These are phyloP conservation scores for Callipepla californica DNA, from an alignment of 2,113 vertebrate species.

Conservation along the genomic window DNA sequence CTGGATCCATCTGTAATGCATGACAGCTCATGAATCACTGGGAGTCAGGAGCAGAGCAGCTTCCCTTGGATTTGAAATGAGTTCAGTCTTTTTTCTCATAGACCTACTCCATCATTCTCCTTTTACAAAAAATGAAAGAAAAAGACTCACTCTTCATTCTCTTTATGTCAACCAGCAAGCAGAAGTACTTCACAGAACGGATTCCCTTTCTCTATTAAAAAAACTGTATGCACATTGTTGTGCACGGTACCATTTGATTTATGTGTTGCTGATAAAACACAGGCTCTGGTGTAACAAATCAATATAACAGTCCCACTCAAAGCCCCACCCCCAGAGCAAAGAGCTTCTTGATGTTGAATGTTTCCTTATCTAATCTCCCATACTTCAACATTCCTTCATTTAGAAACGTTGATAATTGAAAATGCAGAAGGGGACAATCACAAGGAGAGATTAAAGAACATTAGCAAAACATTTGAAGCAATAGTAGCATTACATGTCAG, in stretches of 20 bases:
- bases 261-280: not conserved
- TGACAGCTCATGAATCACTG: slow-evolving; percentile 8
- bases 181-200: not conserved
- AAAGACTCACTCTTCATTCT: not conserved
- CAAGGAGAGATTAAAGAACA: slow-evolving; percentile 12
- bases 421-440: not conserved
- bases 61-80: not conserved
- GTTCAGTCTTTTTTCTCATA: not conserved
- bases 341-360: not conserved
- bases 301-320: not conserved
- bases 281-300: slow-evolving; percentile 30
- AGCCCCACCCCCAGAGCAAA: not conserved
- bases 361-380: slow-evolving; percentile 40
- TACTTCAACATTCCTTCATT: not conserved
- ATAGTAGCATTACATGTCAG: not conserved
- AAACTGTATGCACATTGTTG: not conserved
- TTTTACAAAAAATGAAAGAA: not conserved
- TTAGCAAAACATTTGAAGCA: not conserved
- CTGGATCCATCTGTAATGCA: not conserved
- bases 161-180: not conserved
- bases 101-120: not conserved
- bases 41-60: not conserved
- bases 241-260: not conserved
- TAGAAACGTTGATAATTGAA: not conserved
- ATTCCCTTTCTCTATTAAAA: not conserved